These are phyloP conservation scores for Seriola dumerili DNA, from an alignment of 2,113 vertebrate species.

Conservation along the genomic window DNA sequence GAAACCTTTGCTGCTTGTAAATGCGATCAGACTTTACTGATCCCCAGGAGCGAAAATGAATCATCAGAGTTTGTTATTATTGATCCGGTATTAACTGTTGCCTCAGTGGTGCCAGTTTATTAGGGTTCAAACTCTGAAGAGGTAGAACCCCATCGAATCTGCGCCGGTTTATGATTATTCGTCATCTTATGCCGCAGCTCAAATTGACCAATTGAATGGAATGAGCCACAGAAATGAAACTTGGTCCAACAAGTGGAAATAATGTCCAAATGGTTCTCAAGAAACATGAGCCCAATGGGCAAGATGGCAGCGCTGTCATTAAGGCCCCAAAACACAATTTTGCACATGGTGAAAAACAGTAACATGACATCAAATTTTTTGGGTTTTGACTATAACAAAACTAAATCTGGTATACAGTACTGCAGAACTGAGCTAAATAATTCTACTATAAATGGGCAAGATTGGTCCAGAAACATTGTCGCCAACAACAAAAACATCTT, in stretches of 20 bases:
- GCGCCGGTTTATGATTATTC: background rate
- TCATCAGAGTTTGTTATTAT: background rate
- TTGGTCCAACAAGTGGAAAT: background rate
- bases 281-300: too few species aligned
- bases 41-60: background rate
- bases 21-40: background rate
- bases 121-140: background rate
- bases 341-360: too few species aligned
- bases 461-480: too few species aligned
- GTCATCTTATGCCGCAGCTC: background rate
- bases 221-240: background rate
- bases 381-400: too few species aligned
- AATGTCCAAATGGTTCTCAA: background rate
- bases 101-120: background rate
- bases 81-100: slow-evolving; percentile 6
- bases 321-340: background rate
- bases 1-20: background rate
- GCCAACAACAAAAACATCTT: too few species aligned
- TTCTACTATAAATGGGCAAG: too few species aligned
- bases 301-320: background rate
- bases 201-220: too few species aligned
- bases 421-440: too few species aligned
- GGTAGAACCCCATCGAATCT: background rate
- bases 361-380: too few species aligned
- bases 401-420: too few species aligned